Evolutionary conservation across 64 coral and sea anemone species (phyloP).

Genomic region (Montipora cactus): DNA sequence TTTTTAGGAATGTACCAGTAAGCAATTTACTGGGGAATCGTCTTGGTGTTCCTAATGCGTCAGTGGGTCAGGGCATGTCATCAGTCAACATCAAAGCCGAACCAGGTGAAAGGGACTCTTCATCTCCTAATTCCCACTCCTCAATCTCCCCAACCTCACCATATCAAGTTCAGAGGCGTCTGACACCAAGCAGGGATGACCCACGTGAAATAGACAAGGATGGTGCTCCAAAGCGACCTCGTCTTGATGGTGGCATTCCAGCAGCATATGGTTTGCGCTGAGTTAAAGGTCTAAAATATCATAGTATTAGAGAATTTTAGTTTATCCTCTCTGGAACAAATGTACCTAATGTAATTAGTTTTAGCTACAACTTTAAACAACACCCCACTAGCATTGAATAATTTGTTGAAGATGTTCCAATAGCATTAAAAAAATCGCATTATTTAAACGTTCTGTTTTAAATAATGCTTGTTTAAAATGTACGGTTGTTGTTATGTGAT

Average conservation of each 20-base stretch:
- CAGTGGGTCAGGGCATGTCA: conserved; percentile 13
- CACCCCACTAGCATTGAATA: not conserved
- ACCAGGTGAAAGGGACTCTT: conserved; percentile 66
- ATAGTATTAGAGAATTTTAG: conserved; percentile 30
- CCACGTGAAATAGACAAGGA: conserved; percentile 40
- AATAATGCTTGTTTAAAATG: not conserved
- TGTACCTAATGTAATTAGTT: not conserved
- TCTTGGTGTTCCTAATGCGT: conserved; percentile 40
- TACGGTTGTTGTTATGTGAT: not conserved
- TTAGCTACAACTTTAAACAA: not conserved
- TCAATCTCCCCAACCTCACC: conserved; percentile 77
- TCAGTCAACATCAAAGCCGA: conserved; percentile 77
- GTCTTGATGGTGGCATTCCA: conserved; percentile 27
- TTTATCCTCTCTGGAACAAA: not conserved
- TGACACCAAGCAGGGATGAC: conserved; percentile 56
- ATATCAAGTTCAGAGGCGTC: conserved; percentile 40
- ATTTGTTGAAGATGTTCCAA: not conserved
- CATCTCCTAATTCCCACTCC: conserved; percentile 75
- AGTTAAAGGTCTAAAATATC: not conserved
- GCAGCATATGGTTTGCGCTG: conserved; percentile 68
- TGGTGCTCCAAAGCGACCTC: conserved; percentile 35
- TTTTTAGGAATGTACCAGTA: conserved; percentile 13
- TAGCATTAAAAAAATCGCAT: not conserved
- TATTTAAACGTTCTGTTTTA: not conserved
- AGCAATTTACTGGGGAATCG: conserved; percentile 62